These are phyloP conservation scores for Cyanoliseus patagonus DNA, from an alignment of 2,113 vertebrate species.

Conservation along the genomic window DNA sequence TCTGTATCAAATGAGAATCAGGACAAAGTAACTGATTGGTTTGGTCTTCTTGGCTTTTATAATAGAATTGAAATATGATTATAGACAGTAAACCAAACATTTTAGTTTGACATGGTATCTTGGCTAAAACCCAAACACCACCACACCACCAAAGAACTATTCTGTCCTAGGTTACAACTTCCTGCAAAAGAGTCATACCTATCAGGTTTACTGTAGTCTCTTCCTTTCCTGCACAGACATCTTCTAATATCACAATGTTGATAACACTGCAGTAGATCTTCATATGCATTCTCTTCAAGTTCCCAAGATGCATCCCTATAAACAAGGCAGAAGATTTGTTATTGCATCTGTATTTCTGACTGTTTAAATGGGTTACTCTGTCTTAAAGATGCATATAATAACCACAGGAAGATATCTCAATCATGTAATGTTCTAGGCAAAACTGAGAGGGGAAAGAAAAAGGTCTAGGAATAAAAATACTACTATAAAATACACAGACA, in stretches of 20 bases:
- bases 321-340: background rate
- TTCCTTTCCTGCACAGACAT: conserved; percentile 84
- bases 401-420: background rate
- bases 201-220: conserved; percentile 80
- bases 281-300: conserved; percentile 92
- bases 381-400: background rate
- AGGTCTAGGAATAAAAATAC: background rate
- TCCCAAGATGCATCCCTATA: conserved; percentile 98
- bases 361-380: background rate
- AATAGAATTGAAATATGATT: background rate
- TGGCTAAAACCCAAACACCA: background rate
- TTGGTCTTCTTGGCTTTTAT: background rate
- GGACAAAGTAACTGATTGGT: background rate
- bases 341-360: background rate
- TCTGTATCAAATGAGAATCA: background rate
- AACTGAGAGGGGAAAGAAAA: background rate
- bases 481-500: background rate
- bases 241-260: conserved; percentile 82
- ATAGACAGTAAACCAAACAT: background rate
- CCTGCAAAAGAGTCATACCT: conserved; percentile 76
- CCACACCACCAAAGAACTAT: background rate
- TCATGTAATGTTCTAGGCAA: background rate
- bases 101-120: background rate
- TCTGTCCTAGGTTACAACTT: background rate
- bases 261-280: conserved; percentile 89